Conservation (phyloP, 53 echinoderm and acorn worm genomes). For the Holothuria scabra region DNA sequence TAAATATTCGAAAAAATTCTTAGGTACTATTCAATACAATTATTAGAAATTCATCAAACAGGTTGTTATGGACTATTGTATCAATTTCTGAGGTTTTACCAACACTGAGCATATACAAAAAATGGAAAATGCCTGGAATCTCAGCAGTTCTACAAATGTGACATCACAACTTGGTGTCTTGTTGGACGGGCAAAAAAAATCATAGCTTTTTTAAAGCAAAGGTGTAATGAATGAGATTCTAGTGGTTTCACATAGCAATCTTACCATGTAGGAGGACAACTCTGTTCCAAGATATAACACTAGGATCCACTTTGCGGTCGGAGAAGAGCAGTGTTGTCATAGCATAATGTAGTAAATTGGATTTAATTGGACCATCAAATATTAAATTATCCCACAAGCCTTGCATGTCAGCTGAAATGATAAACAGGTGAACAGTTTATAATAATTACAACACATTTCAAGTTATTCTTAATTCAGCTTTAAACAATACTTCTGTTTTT, state of each 20-base stretch:
- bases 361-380: slow-evolving; percentile 85
- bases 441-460: neutral
- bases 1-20: neutral
- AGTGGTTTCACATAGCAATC: neutral
- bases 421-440: neutral
- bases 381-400: slow-evolving; percentile 96
- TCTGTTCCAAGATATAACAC: slow-evolving; percentile 93
- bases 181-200: no score
- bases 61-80: no score
- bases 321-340: slow-evolving; percentile 93
- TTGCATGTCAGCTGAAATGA: slow-evolving; percentile 83
- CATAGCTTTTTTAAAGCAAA: no score
- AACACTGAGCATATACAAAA: no score
- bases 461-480: no score
- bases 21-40: neutral
- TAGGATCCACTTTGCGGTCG: slow-evolving; percentile 82
- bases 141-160: neutral
- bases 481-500: no score
- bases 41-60: no score
- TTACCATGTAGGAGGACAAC: slow-evolving; percentile 95
- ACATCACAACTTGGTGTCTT: neutral
- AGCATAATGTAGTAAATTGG: slow-evolving; percentile 89
- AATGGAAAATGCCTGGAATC: no score
- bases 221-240: no score
- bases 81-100: no score